These are phyloP conservation scores for Eucidaris tribuloides DNA, from an alignment of 35 echinoderm and acorn worm genomes.

Conservation along the genomic window DNA sequence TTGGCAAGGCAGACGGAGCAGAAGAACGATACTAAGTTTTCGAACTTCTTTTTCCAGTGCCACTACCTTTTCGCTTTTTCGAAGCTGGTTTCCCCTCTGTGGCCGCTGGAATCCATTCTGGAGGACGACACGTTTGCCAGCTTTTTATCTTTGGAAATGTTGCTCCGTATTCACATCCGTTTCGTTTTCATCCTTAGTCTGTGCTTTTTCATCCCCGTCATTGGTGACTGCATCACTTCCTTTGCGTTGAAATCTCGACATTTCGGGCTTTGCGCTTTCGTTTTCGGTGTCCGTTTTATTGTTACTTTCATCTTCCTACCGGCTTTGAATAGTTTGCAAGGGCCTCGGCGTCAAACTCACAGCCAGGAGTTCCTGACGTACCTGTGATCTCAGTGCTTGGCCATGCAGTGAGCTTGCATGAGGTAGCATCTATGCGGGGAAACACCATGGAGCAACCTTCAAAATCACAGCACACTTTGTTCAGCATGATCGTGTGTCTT, in stretches of 20 bases:
- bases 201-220: too few species aligned
- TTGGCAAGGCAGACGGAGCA: background rate
- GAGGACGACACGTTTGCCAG: background rate
- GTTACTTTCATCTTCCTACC: background rate
- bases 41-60: slow-evolving; percentile 8
- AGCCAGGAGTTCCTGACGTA: background rate
- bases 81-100: background rate
- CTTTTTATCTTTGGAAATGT: background rate
- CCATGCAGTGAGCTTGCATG: slow-evolving; percentile 52
- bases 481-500: slow-evolving; percentile 26
- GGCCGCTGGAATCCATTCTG: background rate
- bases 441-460: slow-evolving; percentile 38
- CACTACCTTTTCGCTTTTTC: background rate
- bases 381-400: slow-evolving; percentile 40
- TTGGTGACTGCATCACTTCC: too few species aligned
- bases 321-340: background rate
- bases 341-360: background rate
- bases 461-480: slow-evolving; percentile 16
- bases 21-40: background rate
- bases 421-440: slow-evolving; percentile 12
- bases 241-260: background rate
- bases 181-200: background rate
- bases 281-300: background rate
- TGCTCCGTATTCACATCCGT: background rate
- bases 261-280: background rate